Base-by-base conservation (phyloP, 2,888 invertebrate genomes). In the Empis stercorea region DNA sequence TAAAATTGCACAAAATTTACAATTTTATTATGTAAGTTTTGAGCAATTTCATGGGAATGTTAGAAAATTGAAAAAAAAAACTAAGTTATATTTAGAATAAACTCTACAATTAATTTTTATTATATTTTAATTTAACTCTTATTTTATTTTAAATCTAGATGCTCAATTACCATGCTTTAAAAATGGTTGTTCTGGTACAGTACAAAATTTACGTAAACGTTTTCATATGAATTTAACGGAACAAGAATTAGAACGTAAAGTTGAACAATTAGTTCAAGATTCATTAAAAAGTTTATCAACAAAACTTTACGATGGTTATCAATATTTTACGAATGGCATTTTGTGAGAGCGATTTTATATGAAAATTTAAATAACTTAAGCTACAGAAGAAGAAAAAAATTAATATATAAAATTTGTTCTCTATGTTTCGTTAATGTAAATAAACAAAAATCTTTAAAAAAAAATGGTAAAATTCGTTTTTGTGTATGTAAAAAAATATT, bases 311-410 rank as follows among this genome's bases (percentile, higher is more conserved):
- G 99, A 99, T 75, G 91, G 94, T 67, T 99, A 94, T 74, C 99
- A 99, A 75, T 99, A 97, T 75, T 84, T 94, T 64, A 95, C 96
- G 62, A 97, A 97, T 72, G 96, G 96, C 54, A 97, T 97, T 63
- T 69, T 70, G 70, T 70, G 69, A 70, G 67, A 69, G 62, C 61
- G 66, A 59, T 68, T 70, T 67, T 68, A 63, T 51, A 69, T 69
- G 68, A 68, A 67, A 59, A 70, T 70, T 55, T 70, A 70, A 67
- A 51, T 7, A n/a, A 10, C n/a, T 10, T 36, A 5, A 14, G 6
- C 14, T 4, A 14, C 36, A 27, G 32, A 30, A 16, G 2, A 38
- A 30, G 9, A 27, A 7, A 27, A 27, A 27, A 27, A 6, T 7
- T 27, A 2, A 4, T 7, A 27, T 27, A 27, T 27, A 27, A 27